Evolutionary conservation across 2,113 vertebrate genomes (phyloP).

Genomic region (Passerina amoena): DNA sequence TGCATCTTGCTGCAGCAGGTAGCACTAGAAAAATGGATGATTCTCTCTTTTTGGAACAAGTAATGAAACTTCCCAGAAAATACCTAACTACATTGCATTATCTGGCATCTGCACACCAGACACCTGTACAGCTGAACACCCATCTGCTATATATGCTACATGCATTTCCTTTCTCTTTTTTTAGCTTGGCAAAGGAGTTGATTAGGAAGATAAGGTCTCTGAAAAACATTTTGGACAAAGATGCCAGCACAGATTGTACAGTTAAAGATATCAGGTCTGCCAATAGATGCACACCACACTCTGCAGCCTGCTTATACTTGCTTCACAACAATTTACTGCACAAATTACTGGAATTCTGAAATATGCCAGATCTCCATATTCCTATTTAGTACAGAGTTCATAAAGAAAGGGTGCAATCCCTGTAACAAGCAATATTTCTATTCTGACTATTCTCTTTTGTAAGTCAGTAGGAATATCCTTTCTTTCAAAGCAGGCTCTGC

Average conservation of each 20-base stretch:
- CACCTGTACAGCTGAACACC: slow-evolving; percentile 36
- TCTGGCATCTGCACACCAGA: slow-evolving; percentile 12
- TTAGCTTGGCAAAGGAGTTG: slow-evolving; percentile 28
- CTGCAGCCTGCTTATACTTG: neutral
- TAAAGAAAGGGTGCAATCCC: neutral
- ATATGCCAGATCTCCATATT: neutral
- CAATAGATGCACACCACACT: neutral
- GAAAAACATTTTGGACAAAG: slow-evolving; percentile 47
- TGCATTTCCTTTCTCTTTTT: neutral
- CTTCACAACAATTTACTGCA: slow-evolving; percentile 14
- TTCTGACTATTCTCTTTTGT: neutral
- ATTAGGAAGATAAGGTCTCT: slow-evolving; percentile 43
- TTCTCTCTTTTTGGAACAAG: neutral
- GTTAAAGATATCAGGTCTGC: slow-evolving; percentile 32
- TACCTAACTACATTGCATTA: neutral
- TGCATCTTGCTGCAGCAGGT: neutral
- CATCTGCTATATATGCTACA: slow-evolving; percentile 28
- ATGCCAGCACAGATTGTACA: slow-evolving; percentile 61
- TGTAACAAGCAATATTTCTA: neutral
- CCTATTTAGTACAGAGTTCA: neutral
- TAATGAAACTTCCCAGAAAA: slow-evolving; percentile 15
- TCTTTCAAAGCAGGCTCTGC: neutral
- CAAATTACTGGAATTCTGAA: slow-evolving; percentile 27
- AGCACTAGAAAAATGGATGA: neutral
- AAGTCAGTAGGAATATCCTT: neutral